Conservation (phyloP, 2,888 invertebrate genomes). For the Drosophila niveifrons region DNA sequence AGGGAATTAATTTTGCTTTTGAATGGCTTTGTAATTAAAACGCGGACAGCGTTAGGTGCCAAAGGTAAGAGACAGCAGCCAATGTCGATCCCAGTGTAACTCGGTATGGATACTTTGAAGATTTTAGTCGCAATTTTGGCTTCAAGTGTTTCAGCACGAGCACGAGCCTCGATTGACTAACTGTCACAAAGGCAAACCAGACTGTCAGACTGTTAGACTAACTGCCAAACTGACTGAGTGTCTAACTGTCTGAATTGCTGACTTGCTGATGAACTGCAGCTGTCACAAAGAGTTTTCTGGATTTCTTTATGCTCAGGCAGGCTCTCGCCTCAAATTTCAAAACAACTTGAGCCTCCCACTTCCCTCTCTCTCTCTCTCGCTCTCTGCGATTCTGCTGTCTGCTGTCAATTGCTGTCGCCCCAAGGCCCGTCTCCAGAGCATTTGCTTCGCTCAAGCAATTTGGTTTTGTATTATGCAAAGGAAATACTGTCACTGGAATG, state of each 20-base stretch:
- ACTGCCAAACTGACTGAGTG: constrained; percentile 23
- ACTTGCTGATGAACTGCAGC: constrained; percentile 65
- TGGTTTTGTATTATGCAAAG: constrained; percentile 67
- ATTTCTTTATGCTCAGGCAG: constrained; percentile 26
- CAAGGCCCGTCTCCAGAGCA: constrained; percentile 45
- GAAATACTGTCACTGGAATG: constrained; percentile 61
- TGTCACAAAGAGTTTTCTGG: constrained; percentile 33
- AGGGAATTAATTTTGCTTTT: constrained; percentile 69
- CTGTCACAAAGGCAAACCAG: constrained; percentile 36
- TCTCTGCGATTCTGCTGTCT: constrained; percentile 26
- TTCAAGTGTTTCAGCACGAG: constrained; percentile 32
- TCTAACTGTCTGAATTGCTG: constrained; percentile 20
- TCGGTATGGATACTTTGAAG: constrained; percentile 25
- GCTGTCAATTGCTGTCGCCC: constrained; percentile 58
- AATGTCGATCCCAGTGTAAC: neutral
- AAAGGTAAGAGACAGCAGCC: constrained; percentile 5
- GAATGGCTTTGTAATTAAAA: constrained; percentile 74
- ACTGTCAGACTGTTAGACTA: constrained; percentile 15
- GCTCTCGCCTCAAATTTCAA: constrained; percentile 52
- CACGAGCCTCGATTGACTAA: constrained; percentile 47
- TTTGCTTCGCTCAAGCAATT: constrained; percentile 47
- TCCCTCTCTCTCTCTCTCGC: too few relatives aligned
- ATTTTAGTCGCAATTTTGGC: constrained; percentile 38
- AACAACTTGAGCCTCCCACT: constrained; percentile 33
- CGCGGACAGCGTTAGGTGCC: constrained; percentile 40